These are phyloP conservation scores for Pseudococcus jackbeardsleyi DNA, from an alignment of 2,888 invertebrate species.

Conservation along the genomic window DNA sequence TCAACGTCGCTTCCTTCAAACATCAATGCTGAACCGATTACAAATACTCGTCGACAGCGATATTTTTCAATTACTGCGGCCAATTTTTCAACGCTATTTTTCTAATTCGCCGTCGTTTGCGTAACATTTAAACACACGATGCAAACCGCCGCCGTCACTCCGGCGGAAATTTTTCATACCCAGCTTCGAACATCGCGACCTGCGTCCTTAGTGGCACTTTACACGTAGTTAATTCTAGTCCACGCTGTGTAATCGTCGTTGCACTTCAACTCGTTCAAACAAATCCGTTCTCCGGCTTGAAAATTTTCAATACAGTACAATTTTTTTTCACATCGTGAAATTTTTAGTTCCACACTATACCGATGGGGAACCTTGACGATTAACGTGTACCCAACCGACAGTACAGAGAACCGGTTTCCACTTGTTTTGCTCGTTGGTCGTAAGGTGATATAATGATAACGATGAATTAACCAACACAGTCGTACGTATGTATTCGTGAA, in stretches of 20 bases:
- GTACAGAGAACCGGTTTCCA: neutral
- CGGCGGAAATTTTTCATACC: neutral
- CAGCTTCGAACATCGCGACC: neutral
- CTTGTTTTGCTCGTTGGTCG: neutral
- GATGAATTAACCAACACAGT: neutral
- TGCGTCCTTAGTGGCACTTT: neutral
- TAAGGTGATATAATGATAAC: neutral
- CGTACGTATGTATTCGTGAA: neutral
- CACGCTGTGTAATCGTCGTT: neutral
- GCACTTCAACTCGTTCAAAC: neutral
- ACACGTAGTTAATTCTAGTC: neutral
- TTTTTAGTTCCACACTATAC: neutral
- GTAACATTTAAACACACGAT: neutral
- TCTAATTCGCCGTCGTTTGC: neutral
- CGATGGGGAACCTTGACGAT: constrained; percentile 3
- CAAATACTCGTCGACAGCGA: neutral
- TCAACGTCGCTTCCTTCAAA: neutral
- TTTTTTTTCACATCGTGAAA: neutral
- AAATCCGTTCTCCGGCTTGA: neutral
- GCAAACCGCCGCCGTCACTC: no score
- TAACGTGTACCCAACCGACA: neutral
- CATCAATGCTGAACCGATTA: constrained; percentile 23
- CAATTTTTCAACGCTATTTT: neutral
- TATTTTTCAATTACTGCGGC: neutral
- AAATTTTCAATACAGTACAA: neutral